phyloP scores from a whole-genome alignment of 2,888 invertebrate species.

The Uloborus plumipes region DNA sequence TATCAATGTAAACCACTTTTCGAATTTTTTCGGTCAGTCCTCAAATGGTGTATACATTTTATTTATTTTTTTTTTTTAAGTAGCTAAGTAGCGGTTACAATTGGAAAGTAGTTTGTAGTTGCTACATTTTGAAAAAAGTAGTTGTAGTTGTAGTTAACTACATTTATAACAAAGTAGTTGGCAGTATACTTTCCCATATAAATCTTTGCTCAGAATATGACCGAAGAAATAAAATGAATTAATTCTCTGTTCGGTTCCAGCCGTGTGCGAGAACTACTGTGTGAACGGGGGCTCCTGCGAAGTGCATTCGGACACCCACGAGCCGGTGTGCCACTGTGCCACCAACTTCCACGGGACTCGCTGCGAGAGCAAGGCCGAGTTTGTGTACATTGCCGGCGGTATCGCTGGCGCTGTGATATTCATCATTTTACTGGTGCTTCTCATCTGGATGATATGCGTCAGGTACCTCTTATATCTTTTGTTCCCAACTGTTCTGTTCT shows the following conservation, averaged over 20 bases:
- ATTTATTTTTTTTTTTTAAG: no score
- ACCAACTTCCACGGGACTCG: slow-evolving; percentile 92
- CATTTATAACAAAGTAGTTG: no score
- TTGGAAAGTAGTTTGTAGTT: no score
- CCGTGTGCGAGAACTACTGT: slow-evolving; percentile 87
- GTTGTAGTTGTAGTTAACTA: no score
- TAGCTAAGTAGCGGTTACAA: no score
- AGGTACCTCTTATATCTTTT: slow-evolving; percentile 33
- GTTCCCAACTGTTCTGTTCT: no score
- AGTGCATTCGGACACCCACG: slow-evolving; percentile 80
- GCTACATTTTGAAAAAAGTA: no score
- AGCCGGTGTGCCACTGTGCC: slow-evolving; percentile 88
- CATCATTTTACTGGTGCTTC: slow-evolving; percentile 89
- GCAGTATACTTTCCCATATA: no score
- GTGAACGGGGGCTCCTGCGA: slow-evolving; percentile 91
- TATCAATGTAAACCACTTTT: no score
- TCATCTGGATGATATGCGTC: slow-evolving; percentile 98
- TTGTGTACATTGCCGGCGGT: slow-evolving; percentile 94
- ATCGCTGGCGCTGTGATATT: slow-evolving; percentile 94
- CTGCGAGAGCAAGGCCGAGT: slow-evolving; percentile 92
- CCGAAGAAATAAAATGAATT: neutral
- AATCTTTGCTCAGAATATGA: neutral
- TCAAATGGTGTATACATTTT: no score
- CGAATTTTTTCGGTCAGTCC: no score
- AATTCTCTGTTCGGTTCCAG: slow-evolving; percentile 70